Evolutionary conservation across 2,888 invertebrate genomes (phyloP), one percentile per base, ranked within the genome.

Genomic region (Ommatoiulus sabulosus): DNA sequence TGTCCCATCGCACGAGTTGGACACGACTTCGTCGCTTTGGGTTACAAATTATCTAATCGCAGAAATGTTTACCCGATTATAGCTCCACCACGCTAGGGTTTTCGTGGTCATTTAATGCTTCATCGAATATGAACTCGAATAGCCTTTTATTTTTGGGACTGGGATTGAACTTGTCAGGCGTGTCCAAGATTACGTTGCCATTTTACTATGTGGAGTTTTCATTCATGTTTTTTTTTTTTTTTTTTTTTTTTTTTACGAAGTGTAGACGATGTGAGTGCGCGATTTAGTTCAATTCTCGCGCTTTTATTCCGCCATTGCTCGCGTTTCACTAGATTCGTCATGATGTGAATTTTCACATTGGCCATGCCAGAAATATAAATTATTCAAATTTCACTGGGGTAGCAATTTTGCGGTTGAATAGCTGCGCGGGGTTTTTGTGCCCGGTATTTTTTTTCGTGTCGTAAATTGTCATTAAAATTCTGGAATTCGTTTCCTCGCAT

Each of bases 391-490:
- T 80, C 80, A 80, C 80, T 80, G 12, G 80, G 80, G 80, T 80
- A 35, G 80, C 80, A 80, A 80, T 80, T 80, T 80, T 80, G 80
- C 35, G 80, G 80, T 80, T 80, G 80, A 80, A 80, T 80, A 80
- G 80, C 35, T 80, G 80, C 35, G 35, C 35, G 24, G 12, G 24
- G 24, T 80, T 80, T 80, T 80, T 80, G 12, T 24, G 35, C 80
- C 80, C 15, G 24, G 12, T 80, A 80, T 80, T 80, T 52, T 35
- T 35, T 72, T 80, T 80, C 24, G 35, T 4, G 80, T 80, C 80
- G 35, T 80, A 80, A 80, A 80, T 80, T 80, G 80, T 80, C 80
- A 80, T 80, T 80, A 80, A 80, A 80, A 80, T 80, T 80, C 80
- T 80, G 80, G 80, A 80, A 80, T 80, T 80, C 24, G 80, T 80